phyloP scores from a whole-genome alignment of 2,888 invertebrate genomes.

The Drosophila colorata region DNA sequence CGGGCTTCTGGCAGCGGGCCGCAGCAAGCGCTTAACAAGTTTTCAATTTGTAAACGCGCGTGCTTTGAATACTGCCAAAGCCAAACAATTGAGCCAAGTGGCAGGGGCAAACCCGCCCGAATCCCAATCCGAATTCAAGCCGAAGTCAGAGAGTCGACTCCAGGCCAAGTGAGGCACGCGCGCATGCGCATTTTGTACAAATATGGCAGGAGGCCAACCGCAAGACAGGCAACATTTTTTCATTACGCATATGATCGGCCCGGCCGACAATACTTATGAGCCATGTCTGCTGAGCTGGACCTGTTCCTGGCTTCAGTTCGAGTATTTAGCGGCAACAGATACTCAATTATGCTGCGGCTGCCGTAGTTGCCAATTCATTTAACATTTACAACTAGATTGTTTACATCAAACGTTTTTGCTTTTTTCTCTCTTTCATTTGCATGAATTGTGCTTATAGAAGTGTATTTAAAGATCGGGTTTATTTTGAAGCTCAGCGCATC shows the following conservation, averaged over 20 bases:
- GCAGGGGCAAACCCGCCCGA: conserved; percentile 19
- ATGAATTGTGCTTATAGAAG: conserved; percentile 32
- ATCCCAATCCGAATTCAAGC: conserved; percentile 28
- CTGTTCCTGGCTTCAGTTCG: conserved; percentile 35
- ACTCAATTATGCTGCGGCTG: conserved; percentile 51
- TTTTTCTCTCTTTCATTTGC: conserved; percentile 40
- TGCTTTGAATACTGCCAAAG: conserved; percentile 74
- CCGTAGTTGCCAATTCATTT: conserved; percentile 25
- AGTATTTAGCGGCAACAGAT: conserved; percentile 45
- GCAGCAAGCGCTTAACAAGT: conserved; percentile 67
- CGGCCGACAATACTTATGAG: conserved; percentile 39
- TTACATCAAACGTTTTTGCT: conserved; percentile 8
- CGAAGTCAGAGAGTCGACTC: conserved; percentile 23
- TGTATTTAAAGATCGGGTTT: conserved; percentile 46
- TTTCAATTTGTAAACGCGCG: conserved; percentile 81
- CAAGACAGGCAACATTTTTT: conserved; percentile 40
- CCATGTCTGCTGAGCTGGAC: conserved; percentile 24
- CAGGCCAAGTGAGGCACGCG: conserved; percentile 66
- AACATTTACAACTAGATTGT: conserved; percentile 21
- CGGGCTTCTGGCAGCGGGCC: conserved; percentile 29
- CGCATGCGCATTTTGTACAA: conserved; percentile 62
- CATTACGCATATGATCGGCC: conserved; percentile 49
- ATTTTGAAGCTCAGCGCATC: conserved; percentile 26
- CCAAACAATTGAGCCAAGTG: conserved; percentile 43
- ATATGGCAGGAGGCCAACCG: conserved; percentile 62